These are phyloP conservation scores for Rhea americana DNA, from an alignment of 2,113 vertebrate genomes.

Conservation along the genomic window DNA sequence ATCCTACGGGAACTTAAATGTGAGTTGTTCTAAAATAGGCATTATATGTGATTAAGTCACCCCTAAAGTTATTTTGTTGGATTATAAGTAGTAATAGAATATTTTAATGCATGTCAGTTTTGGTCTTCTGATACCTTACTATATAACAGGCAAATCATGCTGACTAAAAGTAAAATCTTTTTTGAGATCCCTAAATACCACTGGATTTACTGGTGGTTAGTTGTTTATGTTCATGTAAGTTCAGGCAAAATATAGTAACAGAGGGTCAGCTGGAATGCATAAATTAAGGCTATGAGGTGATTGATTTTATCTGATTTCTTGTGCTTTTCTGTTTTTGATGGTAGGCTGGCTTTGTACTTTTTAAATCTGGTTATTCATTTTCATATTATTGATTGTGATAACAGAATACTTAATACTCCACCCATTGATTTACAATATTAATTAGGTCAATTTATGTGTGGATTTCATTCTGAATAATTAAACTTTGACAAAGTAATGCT, in stretches of 20 bases:
- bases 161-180: neutral
- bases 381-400: constrained; percentile 55
- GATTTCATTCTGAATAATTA: constrained; percentile 54
- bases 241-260: constrained; percentile 32
- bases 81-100: neutral
- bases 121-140: neutral
- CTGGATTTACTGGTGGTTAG: neutral
- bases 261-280: constrained; percentile 14
- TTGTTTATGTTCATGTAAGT: neutral
- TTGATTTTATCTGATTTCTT: constrained; percentile 51
- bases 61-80: neutral
- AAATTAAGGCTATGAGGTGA: constrained; percentile 38
- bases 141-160: neutral
- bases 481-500: constrained; percentile 33
- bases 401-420: neutral
- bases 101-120: neutral
- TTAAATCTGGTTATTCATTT: constrained; percentile 57
- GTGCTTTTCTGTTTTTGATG: constrained; percentile 16
- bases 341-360: constrained; percentile 16
- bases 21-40: neutral
- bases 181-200: neutral
- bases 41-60: neutral
- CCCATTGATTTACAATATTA: constrained; percentile 18
- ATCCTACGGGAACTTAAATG: neutral
- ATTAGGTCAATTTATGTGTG: constrained; percentile 48